Evolutionary conservation across 2,888 invertebrate genomes (phyloP).

Genomic region (Hoplodrina blanda): DNA sequence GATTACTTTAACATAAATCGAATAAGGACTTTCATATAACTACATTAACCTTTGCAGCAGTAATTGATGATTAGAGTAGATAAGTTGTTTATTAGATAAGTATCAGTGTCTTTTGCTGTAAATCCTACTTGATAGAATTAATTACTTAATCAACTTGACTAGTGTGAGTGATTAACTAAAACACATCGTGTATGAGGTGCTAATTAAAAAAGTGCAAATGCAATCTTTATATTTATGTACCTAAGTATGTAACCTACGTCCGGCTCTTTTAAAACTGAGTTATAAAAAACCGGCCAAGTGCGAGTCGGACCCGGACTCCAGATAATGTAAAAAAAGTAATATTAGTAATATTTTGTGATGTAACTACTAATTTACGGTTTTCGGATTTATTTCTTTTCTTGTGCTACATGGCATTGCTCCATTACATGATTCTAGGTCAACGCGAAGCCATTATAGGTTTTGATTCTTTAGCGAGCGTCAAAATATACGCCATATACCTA

Average conservation of each 20-base stretch:
- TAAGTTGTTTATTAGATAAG: slow-evolving; percentile 33
- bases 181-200: slow-evolving; percentile 31
- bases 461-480: too few species aligned
- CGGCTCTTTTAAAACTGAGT: neutral
- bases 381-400: too few species aligned
- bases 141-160: slow-evolving; percentile 48
- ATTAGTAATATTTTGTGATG: too few species aligned
- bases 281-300: too few species aligned
- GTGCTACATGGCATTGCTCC: too few species aligned
- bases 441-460: too few species aligned
- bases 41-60: slow-evolving; percentile 6
- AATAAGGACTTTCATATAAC: neutral
- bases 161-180: slow-evolving; percentile 25
- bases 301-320: too few species aligned
- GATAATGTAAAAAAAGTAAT: too few species aligned
- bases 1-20: neutral
- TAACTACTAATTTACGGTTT: too few species aligned
- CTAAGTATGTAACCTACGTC: neutral
- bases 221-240: slow-evolving; percentile 36
- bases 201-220: slow-evolving; percentile 38
- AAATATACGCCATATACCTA: too few species aligned
- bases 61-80: slow-evolving; percentile 3
- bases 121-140: slow-evolving; percentile 11
- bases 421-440: too few species aligned
- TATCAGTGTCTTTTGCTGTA: slow-evolving; percentile 19